Base-by-base conservation (phyloP, 1,140 invertebrate species). In the Zaprionus africanus region DNA sequence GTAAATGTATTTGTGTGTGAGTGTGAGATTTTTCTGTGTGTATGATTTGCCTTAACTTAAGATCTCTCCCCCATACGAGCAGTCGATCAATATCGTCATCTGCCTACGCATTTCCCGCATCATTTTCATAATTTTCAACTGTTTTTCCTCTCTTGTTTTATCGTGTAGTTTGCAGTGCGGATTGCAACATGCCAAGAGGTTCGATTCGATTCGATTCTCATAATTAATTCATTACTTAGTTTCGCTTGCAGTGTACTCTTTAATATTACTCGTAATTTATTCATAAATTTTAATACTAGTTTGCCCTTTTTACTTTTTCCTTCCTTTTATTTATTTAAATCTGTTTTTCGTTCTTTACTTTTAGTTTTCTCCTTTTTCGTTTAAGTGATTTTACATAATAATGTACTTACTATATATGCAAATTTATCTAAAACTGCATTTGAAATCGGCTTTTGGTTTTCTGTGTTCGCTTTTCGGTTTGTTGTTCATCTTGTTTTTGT, bases 331-430 rank as follows among this genome's bases (percentile, higher is more conserved):
- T 66, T 58, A 46, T 58, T 41, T 31, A 58, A 26, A 34, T 58
- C 17, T 54, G 11, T 31, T 60, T 73, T 69, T 71, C 53, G 22
- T 53, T 41, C 62, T 53, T 62, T 53, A n/a, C 41, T 60, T 60
- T 60, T 46, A 31, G 43, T 49, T 59, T 60, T 24, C 38, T 60
- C n/a, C n/a, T n/a, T 62, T 68, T 64, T 71, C 41, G n/a, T 53
- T 90, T 63, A 82, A 82, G 85, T 90, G 86, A 90, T 90, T 90
- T 90, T 90, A 85, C 86, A 90, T 90, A 90, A 81, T 88, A 81
- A 90, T 90, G 65, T 88, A 90, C 86, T 90, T 51, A 24, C 46
- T 51, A 22, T 51, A 51, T 88, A 90, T 84, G 81, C 85, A 88
- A 90, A 82, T 88, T 80, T 70, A 72, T 76, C 72, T 79, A 78